Base-by-base conservation (phyloP, 2,888 invertebrate genomes). In the Drosophila diplacantha region DNA sequence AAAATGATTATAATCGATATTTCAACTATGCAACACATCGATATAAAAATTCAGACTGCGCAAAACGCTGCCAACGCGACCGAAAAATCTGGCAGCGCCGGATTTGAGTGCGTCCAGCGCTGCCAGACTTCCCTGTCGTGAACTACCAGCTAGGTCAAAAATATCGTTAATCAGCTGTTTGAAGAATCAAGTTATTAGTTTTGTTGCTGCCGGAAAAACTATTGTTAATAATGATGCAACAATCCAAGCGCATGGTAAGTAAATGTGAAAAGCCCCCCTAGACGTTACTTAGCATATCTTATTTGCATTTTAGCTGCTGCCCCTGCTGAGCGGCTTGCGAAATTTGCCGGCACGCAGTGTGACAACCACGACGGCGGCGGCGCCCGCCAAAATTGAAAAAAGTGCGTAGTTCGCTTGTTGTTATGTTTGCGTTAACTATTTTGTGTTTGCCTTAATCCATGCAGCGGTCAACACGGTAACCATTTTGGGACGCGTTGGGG, bases 401-500 rank as follows among this genome's bases (percentile, higher is more conserved):
- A 86, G 81, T 80, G 43, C 47, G 73, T 73, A 53, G 8, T 39
- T 14, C 12, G 24, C 5, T 1, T 31, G 2, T 14, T 12, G n/a
- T 49, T 11, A 20, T 22, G 24, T 51, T 55, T 3, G 3, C 18
- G 24, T 31, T 52, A 8, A 43, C 34, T 49, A 44, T 41, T 32
- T 14, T 31, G 2, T 20, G 14, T 18, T 44, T 44, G 9, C 18
- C n/a, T 38, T 11, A 16, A 20, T 20, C 16, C 22, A 29, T 24
- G 2, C 34, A 95, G 94, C 95, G 52, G 89, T 97, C 52, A 97
- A 97, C 88, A 92, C 91, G 87, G 94, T 97, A 0, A 94, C 93
- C 22, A 88, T 98, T 37, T 87, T 98, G 54, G 97, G 97, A 4
- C 90, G 97, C 85, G 95, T 94, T 37, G 97, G 97, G 1, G 93